phyloP scores from a whole-genome alignment of 1,140 invertebrate species.

The Lordiphosa mommai region DNA sequence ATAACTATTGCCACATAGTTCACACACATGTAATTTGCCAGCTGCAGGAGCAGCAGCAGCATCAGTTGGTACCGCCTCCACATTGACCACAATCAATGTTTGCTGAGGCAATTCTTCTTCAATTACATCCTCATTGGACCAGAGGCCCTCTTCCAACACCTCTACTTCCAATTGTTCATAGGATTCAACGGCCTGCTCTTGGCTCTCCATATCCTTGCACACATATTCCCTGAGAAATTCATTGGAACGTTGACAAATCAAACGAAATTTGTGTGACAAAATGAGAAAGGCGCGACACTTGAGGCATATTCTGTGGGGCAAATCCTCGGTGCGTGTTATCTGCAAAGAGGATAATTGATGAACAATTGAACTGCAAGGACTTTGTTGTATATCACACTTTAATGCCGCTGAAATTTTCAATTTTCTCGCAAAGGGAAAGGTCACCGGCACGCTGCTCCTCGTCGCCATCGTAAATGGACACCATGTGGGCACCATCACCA shows the following conservation, averaged over 20 bases:
- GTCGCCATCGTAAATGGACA: slow-evolving; percentile 57
- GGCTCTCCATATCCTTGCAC: slow-evolving; percentile 12
- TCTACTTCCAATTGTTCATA: slow-evolving; percentile 46
- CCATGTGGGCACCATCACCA: slow-evolving; percentile 53
- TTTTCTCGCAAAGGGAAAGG: slow-evolving; percentile 56
- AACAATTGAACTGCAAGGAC: too few species aligned
- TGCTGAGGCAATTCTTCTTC: slow-evolving; percentile 8
- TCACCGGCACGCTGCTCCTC: slow-evolving; percentile 22
- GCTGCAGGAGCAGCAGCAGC: neutral
- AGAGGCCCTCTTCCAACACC: slow-evolving; percentile 41
- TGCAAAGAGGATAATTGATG: too few species aligned
- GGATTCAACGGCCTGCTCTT: neutral
- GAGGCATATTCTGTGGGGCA: slow-evolving; percentile 55
- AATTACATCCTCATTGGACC: slow-evolving; percentile 34
- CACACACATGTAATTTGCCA: slow-evolving; percentile 55
- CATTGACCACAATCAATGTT: slow-evolving; percentile 4
- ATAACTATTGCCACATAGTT: slow-evolving; percentile 72
- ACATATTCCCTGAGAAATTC: slow-evolving; percentile 60
- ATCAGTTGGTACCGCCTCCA: neutral
- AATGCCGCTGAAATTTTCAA: slow-evolving; percentile 63
- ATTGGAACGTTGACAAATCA: slow-evolving; percentile 67
- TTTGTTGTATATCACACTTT: too few species aligned
- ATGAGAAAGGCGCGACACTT: slow-evolving; percentile 62
- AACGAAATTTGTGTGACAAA: slow-evolving; percentile 61
- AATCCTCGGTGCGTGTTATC: slow-evolving; percentile 40